phyloP scores from a whole-genome alignment of 1,140 invertebrate genomes.

The Calliphora vicina region DNA sequence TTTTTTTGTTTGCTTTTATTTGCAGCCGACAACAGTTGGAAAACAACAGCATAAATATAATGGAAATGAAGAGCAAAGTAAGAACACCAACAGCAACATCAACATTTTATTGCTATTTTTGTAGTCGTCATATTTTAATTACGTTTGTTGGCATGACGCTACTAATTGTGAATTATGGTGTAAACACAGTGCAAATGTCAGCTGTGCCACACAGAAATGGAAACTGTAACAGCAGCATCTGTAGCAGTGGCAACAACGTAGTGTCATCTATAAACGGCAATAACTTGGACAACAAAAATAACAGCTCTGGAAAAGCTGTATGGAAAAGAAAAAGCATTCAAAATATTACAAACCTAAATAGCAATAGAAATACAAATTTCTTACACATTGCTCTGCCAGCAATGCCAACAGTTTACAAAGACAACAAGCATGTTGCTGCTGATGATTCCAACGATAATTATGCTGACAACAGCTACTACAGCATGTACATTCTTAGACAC shows the following conservation, averaged over 20 bases:
- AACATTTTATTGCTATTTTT: not conserved
- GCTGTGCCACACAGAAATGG: not conserved
- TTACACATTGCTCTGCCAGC: not conserved
- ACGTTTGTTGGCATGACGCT: constrained; percentile 23
- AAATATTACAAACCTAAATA: not conserved
- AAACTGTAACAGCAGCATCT: not conserved
- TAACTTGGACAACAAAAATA: not conserved
- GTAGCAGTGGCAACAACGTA: not conserved
- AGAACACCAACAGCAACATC: not conserved
- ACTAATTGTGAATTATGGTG: constrained; percentile 30
- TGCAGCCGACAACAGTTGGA: not conserved
- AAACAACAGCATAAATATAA: not conserved
- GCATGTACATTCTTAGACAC: not conserved
- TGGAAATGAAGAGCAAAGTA: not conserved
- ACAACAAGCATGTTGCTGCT: not conserved
- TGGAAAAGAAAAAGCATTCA: not conserved
- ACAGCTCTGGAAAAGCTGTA: not conserved
- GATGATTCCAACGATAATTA: not conserved
- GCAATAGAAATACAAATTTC: not conserved
- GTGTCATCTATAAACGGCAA: not conserved
- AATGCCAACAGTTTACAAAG: not conserved
- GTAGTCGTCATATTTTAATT: constrained; percentile 23
- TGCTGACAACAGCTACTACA: not conserved
- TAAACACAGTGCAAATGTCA: constrained; percentile 24
- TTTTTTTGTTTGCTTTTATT: not conserved